phyloP scores from a whole-genome alignment of 53 echinoderm and acorn worm species.

The Temnopleurus reevesii region DNA sequence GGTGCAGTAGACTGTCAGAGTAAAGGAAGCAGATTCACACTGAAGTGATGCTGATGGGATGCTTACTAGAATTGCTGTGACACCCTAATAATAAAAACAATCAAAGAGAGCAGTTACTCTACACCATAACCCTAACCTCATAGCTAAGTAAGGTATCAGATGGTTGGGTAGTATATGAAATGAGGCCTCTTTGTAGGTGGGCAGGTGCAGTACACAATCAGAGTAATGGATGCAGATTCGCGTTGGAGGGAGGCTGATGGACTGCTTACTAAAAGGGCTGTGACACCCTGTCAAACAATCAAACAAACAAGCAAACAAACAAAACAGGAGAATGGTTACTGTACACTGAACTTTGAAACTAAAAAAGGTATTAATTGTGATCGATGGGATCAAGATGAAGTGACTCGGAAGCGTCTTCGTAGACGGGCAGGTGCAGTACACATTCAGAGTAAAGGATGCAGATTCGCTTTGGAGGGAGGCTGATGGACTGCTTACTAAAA shows the following conservation, averaged over 20 bases:
- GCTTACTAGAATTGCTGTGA: slow-evolving; percentile 66
- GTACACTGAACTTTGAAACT: no score
- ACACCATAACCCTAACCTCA: no score
- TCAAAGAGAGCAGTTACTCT: no score
- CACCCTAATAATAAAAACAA: slow-evolving; percentile 54
- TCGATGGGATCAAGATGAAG: slow-evolving; percentile 70
- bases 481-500: slow-evolving; percentile 73
- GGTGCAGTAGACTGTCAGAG: slow-evolving; percentile 72
- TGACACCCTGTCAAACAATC: background rate
- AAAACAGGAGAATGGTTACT: no score
- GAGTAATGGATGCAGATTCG: slow-evolving; percentile 67
- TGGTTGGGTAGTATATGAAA: slow-evolving; percentile 73
- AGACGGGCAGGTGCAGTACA: slow-evolving; percentile 84
- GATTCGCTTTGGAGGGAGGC: slow-evolving; percentile 75
- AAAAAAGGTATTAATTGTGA: no score
- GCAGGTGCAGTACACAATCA: slow-evolving; percentile 79
- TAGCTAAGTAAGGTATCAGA: no score
- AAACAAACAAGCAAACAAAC: no score
- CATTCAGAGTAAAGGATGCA: slow-evolving; percentile 73
- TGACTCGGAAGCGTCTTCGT: slow-evolving; percentile 85
- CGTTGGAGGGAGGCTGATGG: slow-evolving; percentile 81
- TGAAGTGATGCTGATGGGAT: slow-evolving; percentile 80
- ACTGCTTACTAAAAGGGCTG: slow-evolving; percentile 70
- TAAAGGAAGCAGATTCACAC: slow-evolving; percentile 74
- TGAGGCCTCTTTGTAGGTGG: slow-evolving; percentile 86